phyloP scores from a whole-genome alignment of 2,888 invertebrate genomes.

The Carcina quercana region DNA sequence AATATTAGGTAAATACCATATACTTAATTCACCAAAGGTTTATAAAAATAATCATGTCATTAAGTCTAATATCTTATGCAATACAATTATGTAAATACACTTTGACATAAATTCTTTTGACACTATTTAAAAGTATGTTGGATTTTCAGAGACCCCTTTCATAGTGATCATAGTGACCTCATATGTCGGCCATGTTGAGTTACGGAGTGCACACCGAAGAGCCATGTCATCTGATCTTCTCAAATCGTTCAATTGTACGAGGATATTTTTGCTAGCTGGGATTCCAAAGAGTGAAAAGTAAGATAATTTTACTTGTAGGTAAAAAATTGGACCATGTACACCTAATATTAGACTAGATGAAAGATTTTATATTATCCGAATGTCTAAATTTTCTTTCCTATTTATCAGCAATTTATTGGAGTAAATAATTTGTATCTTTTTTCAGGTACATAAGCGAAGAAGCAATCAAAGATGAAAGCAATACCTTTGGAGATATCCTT shows the following conservation, averaged over 20 bases:
- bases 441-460: constrained; percentile 65
- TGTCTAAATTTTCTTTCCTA: too few relatives aligned
- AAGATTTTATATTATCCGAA: too few relatives aligned
- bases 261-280: constrained; percentile 81
- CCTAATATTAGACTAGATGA: too few relatives aligned
- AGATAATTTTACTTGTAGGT: constrained; percentile 13
- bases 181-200: constrained; percentile 81
- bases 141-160: constrained; percentile 32
- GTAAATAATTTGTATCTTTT: constrained; percentile 14
- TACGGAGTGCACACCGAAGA: constrained; percentile 80
- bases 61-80: too few relatives aligned
- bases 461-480: constrained; percentile 76
- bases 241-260: constrained; percentile 69
- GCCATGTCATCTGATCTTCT: constrained; percentile 77
- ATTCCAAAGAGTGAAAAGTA: constrained; percentile 68
- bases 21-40: too few relatives aligned
- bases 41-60: too few relatives aligned
- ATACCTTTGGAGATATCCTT: constrained; percentile 78
- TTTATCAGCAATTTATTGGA: too few relatives aligned
- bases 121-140: too few relatives aligned
- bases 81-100: too few relatives aligned
- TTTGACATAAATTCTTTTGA: too few relatives aligned
- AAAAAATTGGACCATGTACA: too few relatives aligned
- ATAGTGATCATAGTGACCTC: constrained; percentile 80
- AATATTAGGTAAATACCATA: neutral